Conservation (phyloP, 2,888 invertebrate genomes). For the Gnatocerus cornutus region DNA sequence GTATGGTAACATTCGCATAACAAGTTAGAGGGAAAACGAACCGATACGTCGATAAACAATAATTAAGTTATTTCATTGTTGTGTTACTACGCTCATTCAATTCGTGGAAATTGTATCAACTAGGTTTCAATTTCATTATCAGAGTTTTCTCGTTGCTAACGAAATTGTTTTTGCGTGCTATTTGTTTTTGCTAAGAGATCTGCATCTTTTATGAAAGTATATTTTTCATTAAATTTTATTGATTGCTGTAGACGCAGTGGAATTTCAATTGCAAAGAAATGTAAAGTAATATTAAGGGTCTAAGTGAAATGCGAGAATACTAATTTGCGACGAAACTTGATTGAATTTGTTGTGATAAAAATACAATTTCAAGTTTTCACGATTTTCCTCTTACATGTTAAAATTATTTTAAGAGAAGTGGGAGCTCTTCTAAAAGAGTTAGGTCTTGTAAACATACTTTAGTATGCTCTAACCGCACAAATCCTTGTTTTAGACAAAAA, state of each 20-base stretch:
- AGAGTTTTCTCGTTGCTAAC: constrained; percentile 47
- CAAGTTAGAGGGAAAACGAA: constrained; percentile 15
- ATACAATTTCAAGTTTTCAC: too few relatives aligned
- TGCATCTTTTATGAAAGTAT: constrained; percentile 29
- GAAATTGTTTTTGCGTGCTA: constrained; percentile 47
- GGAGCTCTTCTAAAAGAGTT: too few relatives aligned
- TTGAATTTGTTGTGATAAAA: too few relatives aligned
- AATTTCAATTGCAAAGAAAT: constrained; percentile 33
- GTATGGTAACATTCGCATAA: constrained; percentile 28
- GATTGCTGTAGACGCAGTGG: constrained; percentile 7
- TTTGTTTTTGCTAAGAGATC: constrained; percentile 37
- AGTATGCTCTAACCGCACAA: background rate
- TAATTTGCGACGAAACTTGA: too few relatives aligned
- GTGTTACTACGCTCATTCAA: constrained; percentile 46
- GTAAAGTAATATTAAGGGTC: background rate
- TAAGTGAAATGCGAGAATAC: background rate
- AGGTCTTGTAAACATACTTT: too few relatives aligned
- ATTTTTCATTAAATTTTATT: constrained; percentile 39
- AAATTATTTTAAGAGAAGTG: too few relatives aligned
- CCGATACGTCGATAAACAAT: constrained; percentile 47
- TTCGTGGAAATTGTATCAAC: constrained; percentile 45
- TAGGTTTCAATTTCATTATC: constrained; percentile 51
- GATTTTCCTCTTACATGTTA: too few relatives aligned
- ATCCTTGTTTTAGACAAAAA: background rate
- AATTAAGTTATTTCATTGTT: constrained; percentile 51